Percentiles rank a stretch among this genome's conserved stretches.
These are phyloP conservation scores for Dreissena rostriformis DNA, from an alignment of 1,140 invertebrate genomes.

Conservation along the genomic window DNA sequence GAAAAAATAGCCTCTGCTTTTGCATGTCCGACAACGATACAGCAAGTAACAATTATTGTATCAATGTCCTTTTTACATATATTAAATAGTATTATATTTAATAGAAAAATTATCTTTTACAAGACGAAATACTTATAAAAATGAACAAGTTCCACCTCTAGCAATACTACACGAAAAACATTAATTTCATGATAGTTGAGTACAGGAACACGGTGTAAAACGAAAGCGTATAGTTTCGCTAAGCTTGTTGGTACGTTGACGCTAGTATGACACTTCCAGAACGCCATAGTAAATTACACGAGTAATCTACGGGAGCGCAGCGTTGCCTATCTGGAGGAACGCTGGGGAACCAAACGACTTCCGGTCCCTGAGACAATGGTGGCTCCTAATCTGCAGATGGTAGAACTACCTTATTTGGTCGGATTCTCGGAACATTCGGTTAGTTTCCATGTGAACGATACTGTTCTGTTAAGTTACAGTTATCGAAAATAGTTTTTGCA, in stretches of 20 bases:
- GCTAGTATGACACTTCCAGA: not conserved
- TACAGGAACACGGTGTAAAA: too few relatives aligned
- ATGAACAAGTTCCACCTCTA: not conserved
- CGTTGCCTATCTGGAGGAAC: not conserved
- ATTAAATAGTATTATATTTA: not conserved
- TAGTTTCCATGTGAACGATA: not conserved
- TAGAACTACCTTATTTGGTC: not conserved
- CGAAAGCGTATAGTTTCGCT: too few relatives aligned
- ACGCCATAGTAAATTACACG: conserved; percentile 5
- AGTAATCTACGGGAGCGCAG: not conserved
- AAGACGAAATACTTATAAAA: not conserved
- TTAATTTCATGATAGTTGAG: not conserved
- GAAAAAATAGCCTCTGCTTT: too few relatives aligned
- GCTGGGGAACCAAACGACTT: conserved; percentile 1
- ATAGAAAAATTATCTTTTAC: not conserved
- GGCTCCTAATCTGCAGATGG: conserved; percentile 11
- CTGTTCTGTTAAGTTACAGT: not conserved
- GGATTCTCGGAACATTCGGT: not conserved
- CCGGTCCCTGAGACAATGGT: conserved; percentile 4
- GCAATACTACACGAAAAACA: not conserved
- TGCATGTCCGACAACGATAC: too few relatives aligned
- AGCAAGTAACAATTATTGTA: too few relatives aligned
- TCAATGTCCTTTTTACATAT: too few relatives aligned
- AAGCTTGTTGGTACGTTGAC: too few relatives aligned
- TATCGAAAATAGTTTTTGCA: not conserved